These are phyloP conservation scores for Trematomus bernacchii DNA, from an alignment of 2,797 vertebrate genomes.

Conservation along the genomic window DNA sequence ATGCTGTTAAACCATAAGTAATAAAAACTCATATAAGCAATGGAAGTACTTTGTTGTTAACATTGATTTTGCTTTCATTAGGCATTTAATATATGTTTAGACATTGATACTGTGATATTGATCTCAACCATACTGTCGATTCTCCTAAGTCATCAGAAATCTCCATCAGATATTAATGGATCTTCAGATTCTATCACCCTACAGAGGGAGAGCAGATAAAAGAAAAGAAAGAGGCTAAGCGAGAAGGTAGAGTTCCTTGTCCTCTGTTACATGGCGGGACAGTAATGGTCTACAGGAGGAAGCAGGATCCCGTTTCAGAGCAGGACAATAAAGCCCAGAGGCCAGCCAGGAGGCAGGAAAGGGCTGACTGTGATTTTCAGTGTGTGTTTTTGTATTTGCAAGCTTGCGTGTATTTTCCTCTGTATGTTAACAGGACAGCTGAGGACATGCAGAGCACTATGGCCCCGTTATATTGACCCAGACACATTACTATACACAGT, in stretches of 20 bases:
- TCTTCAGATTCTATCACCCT: conserved; percentile 46
- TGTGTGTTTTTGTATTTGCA: conserved; percentile 1
- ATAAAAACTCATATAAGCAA: too few relatives aligned
- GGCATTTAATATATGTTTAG: rapidly evolving
- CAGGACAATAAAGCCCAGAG: conserved; percentile 56
- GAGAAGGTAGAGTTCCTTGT: conserved; percentile 54
- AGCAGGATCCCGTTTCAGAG: conserved; percentile 67
- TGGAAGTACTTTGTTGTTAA: neutral
- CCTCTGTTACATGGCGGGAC: conserved; percentile 46
- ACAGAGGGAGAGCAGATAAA: conserved; percentile 32
- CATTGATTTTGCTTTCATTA: neutral
- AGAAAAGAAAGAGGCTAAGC: conserved; percentile 16
- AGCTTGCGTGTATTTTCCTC: conserved; percentile 8
- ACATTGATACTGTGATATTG: neutral
- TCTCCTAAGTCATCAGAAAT: neutral
- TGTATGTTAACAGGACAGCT: conserved; percentile 23
- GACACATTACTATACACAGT: conserved; percentile 33
- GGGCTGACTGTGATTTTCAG: conserved; percentile 60
- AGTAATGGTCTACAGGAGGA: conserved; percentile 48
- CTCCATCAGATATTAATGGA: neutral
- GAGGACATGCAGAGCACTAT: conserved; percentile 31
- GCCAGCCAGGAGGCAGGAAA: conserved; percentile 41
- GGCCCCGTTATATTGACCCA: conserved; percentile 47
- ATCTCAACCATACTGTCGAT: neutral
- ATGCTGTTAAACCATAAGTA: too few relatives aligned